Evolutionary conservation across 2,888 invertebrate species (phyloP).

Genomic region (Luffia ferchaultella): DNA sequence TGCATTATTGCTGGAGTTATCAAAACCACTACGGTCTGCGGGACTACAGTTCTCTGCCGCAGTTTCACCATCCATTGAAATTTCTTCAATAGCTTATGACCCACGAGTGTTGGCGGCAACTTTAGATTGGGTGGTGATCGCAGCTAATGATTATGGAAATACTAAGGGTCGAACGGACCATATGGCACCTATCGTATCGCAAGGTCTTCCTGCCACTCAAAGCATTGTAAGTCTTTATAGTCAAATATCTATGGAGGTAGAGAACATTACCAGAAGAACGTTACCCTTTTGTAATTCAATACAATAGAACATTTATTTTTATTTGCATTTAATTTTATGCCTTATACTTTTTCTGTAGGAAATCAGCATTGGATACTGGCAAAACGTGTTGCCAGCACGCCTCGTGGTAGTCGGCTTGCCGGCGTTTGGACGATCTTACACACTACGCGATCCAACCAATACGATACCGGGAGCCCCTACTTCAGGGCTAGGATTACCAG

Average conservation of each 20-base stretch:
- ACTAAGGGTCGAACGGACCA: constrained; percentile 41
- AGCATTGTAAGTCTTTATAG: constrained; percentile 68
- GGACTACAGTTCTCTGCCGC: constrained; percentile 74
- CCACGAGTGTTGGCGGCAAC: constrained; percentile 70
- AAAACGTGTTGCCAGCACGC: constrained; percentile 69
- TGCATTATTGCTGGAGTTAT: constrained; percentile 70
- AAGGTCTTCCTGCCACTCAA: constrained; percentile 69
- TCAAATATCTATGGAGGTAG: too few species aligned
- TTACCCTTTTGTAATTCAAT: too few species aligned
- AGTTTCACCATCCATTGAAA: constrained; percentile 75
- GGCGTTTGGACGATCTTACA: constrained; percentile 80
- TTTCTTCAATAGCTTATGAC: constrained; percentile 78
- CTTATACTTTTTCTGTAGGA: too few species aligned
- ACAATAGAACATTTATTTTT: background rate
- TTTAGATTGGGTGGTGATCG: constrained; percentile 83
- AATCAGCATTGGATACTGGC: constrained; percentile 66
- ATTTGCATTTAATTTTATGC: too few species aligned
- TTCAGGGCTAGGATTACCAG: constrained; percentile 74
- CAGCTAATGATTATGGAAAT: constrained; percentile 81
- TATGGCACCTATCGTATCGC: constrained; percentile 75
- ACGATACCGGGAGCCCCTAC: constrained; percentile 60
- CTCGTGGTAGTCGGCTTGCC: constrained; percentile 80
- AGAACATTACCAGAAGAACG: too few species aligned
- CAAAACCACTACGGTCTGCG: constrained; percentile 66
- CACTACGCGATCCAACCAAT: constrained; percentile 55